Evolutionary conservation across 2,888 invertebrate species (phyloP).

Genomic region (Hypsopygia costalis): DNA sequence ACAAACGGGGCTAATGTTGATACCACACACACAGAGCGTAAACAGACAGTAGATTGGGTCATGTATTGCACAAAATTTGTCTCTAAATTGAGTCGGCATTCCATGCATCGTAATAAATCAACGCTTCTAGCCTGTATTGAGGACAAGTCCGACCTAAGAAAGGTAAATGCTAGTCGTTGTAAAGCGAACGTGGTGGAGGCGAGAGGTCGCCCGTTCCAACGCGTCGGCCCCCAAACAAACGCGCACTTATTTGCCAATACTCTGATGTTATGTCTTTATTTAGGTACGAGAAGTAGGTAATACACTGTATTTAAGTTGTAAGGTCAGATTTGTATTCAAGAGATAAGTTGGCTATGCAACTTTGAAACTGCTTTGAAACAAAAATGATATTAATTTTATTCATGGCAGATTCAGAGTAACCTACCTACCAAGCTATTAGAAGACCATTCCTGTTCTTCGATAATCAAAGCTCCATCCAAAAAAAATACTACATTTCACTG

Average conservation of each 20-base stretch:
- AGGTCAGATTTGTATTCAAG: background rate
- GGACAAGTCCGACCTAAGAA: constrained; percentile 76
- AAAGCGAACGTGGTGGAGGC: constrained; percentile 32
- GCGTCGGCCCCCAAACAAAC: constrained; percentile 67
- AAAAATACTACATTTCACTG: no score
- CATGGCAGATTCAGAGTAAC: no score
- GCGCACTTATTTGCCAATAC: constrained; percentile 68
- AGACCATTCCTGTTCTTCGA: no score
- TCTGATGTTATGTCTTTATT: constrained; percentile 26
- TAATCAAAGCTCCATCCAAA: no score
- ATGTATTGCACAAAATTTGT: constrained; percentile 66
- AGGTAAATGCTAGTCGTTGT: constrained; percentile 66
- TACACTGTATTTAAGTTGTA: constrained; percentile 9
- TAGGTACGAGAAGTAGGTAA: constrained; percentile 20
- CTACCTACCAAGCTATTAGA: no score
- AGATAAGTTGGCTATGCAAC: no score
- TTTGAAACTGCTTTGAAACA: no score
- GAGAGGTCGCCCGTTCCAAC: constrained; percentile 73
- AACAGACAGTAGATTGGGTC: constrained; percentile 36
- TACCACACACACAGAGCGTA: constrained; percentile 30
- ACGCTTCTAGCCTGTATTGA: constrained; percentile 67
- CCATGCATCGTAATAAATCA: constrained; percentile 70
- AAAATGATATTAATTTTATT: no score
- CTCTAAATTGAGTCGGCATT: constrained; percentile 59
- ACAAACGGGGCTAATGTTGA: constrained; percentile 36